A percentile compares a stretch with the other conserved stretches of the same genome.
phyloP scores from a whole-genome alignment of 2,888 invertebrate species.

The Gymnosoma rotundatum region DNA sequence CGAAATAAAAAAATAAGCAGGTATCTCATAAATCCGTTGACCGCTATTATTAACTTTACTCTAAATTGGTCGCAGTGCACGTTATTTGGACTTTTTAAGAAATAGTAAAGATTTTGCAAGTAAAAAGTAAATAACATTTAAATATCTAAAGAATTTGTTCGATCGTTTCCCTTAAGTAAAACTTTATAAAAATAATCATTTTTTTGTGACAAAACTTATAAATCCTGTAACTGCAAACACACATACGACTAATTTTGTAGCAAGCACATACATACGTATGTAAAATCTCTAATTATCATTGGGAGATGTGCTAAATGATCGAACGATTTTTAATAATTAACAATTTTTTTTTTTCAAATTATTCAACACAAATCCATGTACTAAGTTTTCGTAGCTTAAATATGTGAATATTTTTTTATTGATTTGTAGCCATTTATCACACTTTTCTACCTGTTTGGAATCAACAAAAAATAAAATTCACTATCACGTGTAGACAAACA shows the following conservation, averaged over 20 bases:
- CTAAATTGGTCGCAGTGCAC: no score
- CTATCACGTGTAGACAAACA: neutral
- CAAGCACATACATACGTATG: neutral
- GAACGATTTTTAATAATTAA: conserved; percentile 77
- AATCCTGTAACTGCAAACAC: neutral
- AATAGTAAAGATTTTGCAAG: no score
- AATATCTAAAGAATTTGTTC: no score
- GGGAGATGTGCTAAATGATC: conserved; percentile 79
- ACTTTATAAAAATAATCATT: no score
- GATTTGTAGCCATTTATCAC: conserved; percentile 21
- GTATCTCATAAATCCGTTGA: no score
- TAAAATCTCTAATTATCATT: conserved; percentile 71
- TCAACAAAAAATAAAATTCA: neutral
- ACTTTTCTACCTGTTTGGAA: conserved; percentile 33
- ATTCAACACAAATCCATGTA: conserved; percentile 30
- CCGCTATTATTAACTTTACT: no score
- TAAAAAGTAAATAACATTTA: no score
- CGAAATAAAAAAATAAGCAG: no score
- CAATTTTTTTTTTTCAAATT: conserved; percentile 66
- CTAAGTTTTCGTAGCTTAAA: neutral
- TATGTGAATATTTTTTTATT: neutral
- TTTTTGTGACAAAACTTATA: neutral
- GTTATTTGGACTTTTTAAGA: no score
- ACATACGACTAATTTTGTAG: neutral
- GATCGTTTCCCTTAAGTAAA: no score